Evolutionary conservation across 2,797 vertebrate genomes (phyloP), one percentile per base, ranked within the genome.

Genomic region (Sparus aurata): DNA sequence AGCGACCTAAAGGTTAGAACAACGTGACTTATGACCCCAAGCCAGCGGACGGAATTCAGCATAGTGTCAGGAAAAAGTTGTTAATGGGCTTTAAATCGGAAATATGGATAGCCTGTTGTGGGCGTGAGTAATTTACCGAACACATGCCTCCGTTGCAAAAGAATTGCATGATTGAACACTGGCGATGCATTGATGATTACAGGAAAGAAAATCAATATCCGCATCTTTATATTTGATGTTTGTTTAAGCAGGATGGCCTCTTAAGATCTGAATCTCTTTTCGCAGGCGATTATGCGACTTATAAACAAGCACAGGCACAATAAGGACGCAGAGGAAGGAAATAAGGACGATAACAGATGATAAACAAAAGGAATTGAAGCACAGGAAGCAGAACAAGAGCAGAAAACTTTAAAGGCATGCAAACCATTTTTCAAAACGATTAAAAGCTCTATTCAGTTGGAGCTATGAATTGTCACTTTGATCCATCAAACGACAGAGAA

Each of bases 141-240:
- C 20, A 23, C 4, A 41, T 47, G 46, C 12, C 15, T 66, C 12
- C 12, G 16, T 18, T 15, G 22, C 11, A 43, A 49, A 55, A 66
- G 1, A 52, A 63, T 4, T 17, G 13, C 12, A 22, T 61, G 18
- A 69, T 62, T 41, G 45, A 74, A 22, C 34, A 61, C 45, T 64
- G 58, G 30, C 47, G 68, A 23, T 30, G 27, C 12, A 52, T 34
- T 62, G 50, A 68, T 77, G 46, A 20, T n/a, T 22, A 1, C 5
- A n/a, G 18, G 9, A 72, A 53, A 13, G 25, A 68, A 67, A 75
- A 27, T 68, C 45, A 49, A 55, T 65, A 11, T 8, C 23, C 54
- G 5, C 1, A 63, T 66, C 0, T 65, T 75, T 73, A 34, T n/a
- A 82, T 68, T 59, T 50, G 16, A 75, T 63, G 18, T 27, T 68